Evolutionary conservation across 2,797 vertebrate genomes (phyloP).

Genomic region (Protonibea diacanthus): DNA sequence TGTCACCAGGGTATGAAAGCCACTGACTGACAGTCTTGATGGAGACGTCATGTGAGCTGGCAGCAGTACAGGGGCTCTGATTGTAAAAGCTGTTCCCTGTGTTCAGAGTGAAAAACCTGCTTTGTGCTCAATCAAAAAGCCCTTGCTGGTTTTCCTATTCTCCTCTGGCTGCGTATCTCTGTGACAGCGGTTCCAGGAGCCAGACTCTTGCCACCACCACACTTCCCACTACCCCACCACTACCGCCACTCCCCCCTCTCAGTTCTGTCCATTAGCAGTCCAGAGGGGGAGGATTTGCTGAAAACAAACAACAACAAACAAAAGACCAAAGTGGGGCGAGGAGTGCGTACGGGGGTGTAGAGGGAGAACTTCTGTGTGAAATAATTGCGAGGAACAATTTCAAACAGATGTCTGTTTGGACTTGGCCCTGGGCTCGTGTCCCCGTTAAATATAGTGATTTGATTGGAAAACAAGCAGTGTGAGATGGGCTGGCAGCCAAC

Average conservation of each 20-base stretch:
- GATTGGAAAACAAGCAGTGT: constrained; percentile 83
- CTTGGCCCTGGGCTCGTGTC: constrained; percentile 78
- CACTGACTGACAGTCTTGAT: constrained; percentile 49
- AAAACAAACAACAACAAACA: constrained; percentile 82
- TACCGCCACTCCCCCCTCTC: constrained; percentile 27
- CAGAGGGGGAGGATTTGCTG: constrained; percentile 59
- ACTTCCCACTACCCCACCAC: constrained; percentile 25
- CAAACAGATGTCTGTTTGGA: constrained; percentile 83
- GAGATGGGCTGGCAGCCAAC: constrained; percentile 79
- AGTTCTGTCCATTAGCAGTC: constrained; percentile 69
- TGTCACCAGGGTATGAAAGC: constrained; percentile 37
- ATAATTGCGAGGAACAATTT: constrained; percentile 83
- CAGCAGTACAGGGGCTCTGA: constrained; percentile 44
- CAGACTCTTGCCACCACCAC: constrained; percentile 43
- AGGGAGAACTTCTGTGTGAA: constrained; percentile 72
- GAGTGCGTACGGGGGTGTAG: constrained; percentile 37
- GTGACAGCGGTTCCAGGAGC: constrained; percentile 62
- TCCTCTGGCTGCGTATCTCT: constrained; percentile 51
- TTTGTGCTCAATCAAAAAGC: constrained; percentile 67
- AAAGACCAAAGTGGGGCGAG: constrained; percentile 72
- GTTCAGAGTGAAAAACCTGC: constrained; percentile 59
- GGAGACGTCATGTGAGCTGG: constrained; percentile 71
- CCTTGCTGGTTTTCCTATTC: constrained; percentile 58
- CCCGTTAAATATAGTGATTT: constrained; percentile 86
- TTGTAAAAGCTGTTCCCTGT: constrained; percentile 60